A percentile compares a stretch with the other conserved stretches of the same genome.
These are phyloP conservation scores for Nymphalis c-album DNA, from an alignment of 2,888 invertebrate genomes.

Conservation along the genomic window DNA sequence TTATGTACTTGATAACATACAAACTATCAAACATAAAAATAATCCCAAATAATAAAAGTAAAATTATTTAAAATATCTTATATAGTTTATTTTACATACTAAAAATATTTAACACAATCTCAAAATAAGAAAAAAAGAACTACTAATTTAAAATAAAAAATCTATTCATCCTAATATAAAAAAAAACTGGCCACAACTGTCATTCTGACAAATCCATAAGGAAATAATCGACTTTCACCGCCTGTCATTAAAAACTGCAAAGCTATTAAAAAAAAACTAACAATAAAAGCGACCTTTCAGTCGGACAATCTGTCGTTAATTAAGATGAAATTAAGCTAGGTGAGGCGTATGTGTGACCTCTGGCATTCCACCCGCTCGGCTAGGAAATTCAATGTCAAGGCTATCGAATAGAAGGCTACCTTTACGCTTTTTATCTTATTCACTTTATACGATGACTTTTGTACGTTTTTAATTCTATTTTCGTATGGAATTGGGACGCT, in stretches of 20 bases:
- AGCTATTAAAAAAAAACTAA: constrained; percentile 1
- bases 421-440: constrained; percentile 5
- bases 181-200: too few species aligned
- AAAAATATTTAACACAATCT: too few species aligned
- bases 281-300: constrained; percentile 18
- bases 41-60: too few species aligned
- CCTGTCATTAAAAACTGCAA: neutral
- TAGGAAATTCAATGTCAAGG: constrained; percentile 26
- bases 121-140: too few species aligned
- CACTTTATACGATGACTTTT: constrained; percentile 8
- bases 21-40: too few species aligned
- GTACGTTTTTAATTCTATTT: constrained; percentile 9
- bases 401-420: constrained; percentile 9
- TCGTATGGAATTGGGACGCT: neutral
- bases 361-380: constrained; percentile 15
- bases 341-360: constrained; percentile 27
- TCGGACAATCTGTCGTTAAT: constrained; percentile 28
- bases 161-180: too few species aligned
- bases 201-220: too few species aligned
- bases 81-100: too few species aligned
- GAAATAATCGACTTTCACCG: neutral
- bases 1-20: too few species aligned
- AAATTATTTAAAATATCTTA: too few species aligned
- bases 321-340: constrained; percentile 19
- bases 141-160: too few species aligned